Conservation (phyloP, 2,888 invertebrate species). For the Caradrina kadenii region DNA sequence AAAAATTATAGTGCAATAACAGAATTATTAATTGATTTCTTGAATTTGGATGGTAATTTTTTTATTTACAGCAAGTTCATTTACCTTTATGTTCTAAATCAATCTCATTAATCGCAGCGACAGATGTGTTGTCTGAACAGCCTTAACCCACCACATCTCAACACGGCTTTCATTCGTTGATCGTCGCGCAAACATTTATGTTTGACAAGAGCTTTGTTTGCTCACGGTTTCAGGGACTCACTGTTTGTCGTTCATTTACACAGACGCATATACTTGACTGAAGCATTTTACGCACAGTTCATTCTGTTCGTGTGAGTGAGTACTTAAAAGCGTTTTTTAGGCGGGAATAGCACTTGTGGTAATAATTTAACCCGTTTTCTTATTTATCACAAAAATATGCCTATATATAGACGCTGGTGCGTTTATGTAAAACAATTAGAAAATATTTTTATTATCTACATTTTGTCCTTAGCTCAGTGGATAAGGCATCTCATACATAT, state of each 20-base stretch:
- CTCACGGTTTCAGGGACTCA: constrained; percentile 46
- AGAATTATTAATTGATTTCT: too few species aligned
- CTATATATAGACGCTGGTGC: too few species aligned
- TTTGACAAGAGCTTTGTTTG: constrained; percentile 58
- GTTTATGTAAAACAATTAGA: too few species aligned
- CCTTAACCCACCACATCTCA: constrained; percentile 51
- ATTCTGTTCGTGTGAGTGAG: constrained; percentile 14
- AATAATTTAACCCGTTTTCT: neutral
- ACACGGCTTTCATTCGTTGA: constrained; percentile 62
- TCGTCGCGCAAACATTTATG: constrained; percentile 63
- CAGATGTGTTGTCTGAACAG: constrained; percentile 35
- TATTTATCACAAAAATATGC: neutral
- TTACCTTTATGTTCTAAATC: neutral
- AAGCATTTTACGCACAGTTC: constrained; percentile 39
- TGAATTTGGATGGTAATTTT: too few species aligned
- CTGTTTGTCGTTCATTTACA: constrained; percentile 62
- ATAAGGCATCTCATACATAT: too few species aligned
- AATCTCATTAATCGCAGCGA: constrained; percentile 4
- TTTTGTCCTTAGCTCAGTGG: too few species aligned
- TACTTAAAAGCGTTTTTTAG: constrained; percentile 14
- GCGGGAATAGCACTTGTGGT: neutral
- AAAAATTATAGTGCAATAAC: too few species aligned
- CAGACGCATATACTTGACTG: constrained; percentile 48
- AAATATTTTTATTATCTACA: too few species aligned
- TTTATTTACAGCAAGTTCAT: too few species aligned